Base-by-base conservation (phyloP, 2,888 invertebrate genomes). In the Leucoptera coffeella region DNA sequence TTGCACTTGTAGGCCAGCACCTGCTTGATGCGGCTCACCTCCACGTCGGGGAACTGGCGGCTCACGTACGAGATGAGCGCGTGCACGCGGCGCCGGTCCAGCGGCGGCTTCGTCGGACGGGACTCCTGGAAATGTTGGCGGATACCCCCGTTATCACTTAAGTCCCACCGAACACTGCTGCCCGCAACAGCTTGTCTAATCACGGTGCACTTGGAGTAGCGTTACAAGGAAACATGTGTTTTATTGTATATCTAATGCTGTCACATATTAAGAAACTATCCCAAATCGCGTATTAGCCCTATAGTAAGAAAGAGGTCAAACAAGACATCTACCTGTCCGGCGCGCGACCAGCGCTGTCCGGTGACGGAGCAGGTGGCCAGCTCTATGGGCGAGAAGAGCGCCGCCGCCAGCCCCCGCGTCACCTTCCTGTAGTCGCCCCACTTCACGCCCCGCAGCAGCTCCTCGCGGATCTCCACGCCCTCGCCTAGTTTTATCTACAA, bases 1-100 rank as follows among this genome's bases (percentile, higher is more conserved):
- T 83, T 83, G 56, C 83, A 83, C 58, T 83, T 83, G 59, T 83
- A 83, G 14, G 83, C 83, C 39, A 83, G 62, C 38, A 83, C 82
- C 56, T 83, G 83, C 54, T 83, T 83, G 51, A 83, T 82, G 45
- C 82, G 69, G 60, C 81, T 81, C 45, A 82, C 80, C 57, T 82
- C 82, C 12, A 82, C 78, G 47, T 78, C 76, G 17, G 83, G 83
- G 67, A 83, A 83, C 47, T 81, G 74, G 25, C 78, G 73, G 46
- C 80, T 81, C 40, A 83, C 83, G 61, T 82, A 82, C 25, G 81
- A 80, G 55, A 83, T 82, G 48, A 83, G 80, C 25, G 83, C 82
- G 64, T 82, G 82, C 14, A 83, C 82, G 49, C 82, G 76, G 47
- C 78, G 76, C 25, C 80, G 69, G 53, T 83, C 82, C 30, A 83